These are phyloP conservation scores for Tipula unca DNA, from an alignment of 2,888 invertebrate species.

Conservation along the genomic window DNA sequence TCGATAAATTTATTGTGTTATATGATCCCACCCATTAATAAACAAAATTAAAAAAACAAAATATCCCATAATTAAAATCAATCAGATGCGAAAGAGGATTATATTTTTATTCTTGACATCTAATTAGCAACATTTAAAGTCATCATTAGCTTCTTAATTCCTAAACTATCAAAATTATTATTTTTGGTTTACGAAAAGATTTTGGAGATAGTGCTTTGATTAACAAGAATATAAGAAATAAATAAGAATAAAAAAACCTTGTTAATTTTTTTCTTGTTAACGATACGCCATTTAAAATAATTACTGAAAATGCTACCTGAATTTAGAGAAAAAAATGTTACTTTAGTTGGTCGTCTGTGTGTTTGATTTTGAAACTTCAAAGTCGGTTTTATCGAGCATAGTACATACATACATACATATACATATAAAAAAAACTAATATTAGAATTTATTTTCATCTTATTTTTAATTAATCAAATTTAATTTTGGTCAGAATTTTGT, in stretches of 20 bases:
- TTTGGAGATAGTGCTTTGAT: not conserved
- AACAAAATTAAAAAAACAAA: not conserved
- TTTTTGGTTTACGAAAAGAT: not conserved
- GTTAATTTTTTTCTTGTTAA: constrained; percentile 18
- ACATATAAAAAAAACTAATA: not conserved
- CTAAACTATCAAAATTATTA: not conserved
- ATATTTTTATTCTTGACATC: constrained; percentile 1
- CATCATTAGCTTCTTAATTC: constrained; percentile 15
- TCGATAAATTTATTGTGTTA: not conserved
- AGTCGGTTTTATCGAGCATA: not conserved
- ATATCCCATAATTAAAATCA: not conserved
- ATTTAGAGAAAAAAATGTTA: not conserved
- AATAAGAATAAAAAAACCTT: constrained; percentile 16
- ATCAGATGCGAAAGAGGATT: not conserved
- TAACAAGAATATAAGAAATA: constrained; percentile 18
- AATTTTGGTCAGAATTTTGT: not conserved
- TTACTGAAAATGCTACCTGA: constrained; percentile 16
- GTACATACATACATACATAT: no score
- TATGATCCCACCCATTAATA: not conserved
- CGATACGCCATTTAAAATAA: constrained; percentile 19
- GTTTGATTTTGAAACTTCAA: not conserved
- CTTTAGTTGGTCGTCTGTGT: not conserved
- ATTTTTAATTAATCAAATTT: constrained; percentile 14
- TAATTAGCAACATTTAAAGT: constrained; percentile 20
- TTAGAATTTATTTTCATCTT: not conserved